Base-by-base conservation (phyloP, 2,888 invertebrate genomes). In the Meiosimyza platycephala region DNA sequence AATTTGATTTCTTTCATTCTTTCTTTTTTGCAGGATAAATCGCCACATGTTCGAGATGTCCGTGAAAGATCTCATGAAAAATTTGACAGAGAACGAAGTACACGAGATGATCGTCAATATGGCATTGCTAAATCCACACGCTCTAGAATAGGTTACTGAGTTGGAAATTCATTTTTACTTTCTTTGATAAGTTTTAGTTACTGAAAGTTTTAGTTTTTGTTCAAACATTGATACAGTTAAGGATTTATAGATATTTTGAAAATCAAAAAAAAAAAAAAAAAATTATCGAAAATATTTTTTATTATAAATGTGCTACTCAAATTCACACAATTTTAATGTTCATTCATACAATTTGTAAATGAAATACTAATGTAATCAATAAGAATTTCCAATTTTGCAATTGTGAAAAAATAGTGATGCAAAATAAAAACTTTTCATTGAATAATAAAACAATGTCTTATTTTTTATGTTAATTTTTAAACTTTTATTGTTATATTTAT, bases 41-140 rank as follows among this genome's bases (percentile, higher is more conserved):
- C 94, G 62, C 94, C 94, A 7, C 93, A 93, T 83, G 83, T 88
- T 65, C 89, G 91, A 83, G 91, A 91, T 72, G 76, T 78, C 78
- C 88, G 93, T 79, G 92, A 93, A 84, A 90, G 94, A 79, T 93
- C 94, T 60, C 93, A 94, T 79, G 95, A 95, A 78, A 89, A 92
- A 77, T 90, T 91, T 85, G 94, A 95, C 74, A 79, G 87, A 51
- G 84, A 84, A 54, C 80, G 84, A 16, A 80, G 77, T 3, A 74
- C 74, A 28, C 78, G 80, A 52, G 84, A 84, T 73, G 87, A 87
- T 79, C 94, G 95, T 90, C 93, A 94, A 92, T 95, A 95, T 92
- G 93, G 93, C 92, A 93, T 93, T n/a, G 60, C 76, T 89, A 87
- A 87, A 79, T 84, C 87, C 18, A 79, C 85, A 40, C 85, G 86